Conservation (phyloP, 2,888 invertebrate species). For the Protonemura montana region DNA sequence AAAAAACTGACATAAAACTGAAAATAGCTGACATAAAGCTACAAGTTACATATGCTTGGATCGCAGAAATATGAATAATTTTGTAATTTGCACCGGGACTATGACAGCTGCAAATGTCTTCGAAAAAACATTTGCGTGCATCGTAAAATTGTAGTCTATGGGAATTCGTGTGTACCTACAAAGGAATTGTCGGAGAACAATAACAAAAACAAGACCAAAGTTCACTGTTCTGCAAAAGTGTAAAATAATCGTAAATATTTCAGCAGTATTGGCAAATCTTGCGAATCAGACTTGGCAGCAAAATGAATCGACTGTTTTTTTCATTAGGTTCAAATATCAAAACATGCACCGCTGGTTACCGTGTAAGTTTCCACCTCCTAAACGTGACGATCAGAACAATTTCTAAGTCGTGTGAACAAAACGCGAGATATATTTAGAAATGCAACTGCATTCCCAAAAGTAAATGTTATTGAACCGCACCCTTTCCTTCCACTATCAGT, state of each 20-base stretch:
- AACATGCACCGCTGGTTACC: not conserved
- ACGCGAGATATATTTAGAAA: not conserved
- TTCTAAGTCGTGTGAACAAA: not conserved
- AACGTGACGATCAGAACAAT: not conserved
- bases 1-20: not conserved
- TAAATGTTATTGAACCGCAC: not conserved
- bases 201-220: constrained; percentile 7
- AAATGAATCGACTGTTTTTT: not conserved
- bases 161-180: not conserved
- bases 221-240: not conserved
- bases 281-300: not conserved
- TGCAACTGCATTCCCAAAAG: not conserved
- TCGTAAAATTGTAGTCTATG: not conserved
- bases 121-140: not conserved
- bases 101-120: not conserved
- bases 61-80: not conserved
- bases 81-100: not conserved
- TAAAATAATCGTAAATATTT: not conserved
- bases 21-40: not conserved
- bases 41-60: not conserved
- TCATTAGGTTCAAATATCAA: not conserved
- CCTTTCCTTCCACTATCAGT: not conserved
- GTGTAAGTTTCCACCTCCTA: not conserved
- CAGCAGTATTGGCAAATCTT: not conserved
- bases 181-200: not conserved